Conservation (phyloP, 2,797 vertebrate genomes). For the Rhinella marina region DNA sequence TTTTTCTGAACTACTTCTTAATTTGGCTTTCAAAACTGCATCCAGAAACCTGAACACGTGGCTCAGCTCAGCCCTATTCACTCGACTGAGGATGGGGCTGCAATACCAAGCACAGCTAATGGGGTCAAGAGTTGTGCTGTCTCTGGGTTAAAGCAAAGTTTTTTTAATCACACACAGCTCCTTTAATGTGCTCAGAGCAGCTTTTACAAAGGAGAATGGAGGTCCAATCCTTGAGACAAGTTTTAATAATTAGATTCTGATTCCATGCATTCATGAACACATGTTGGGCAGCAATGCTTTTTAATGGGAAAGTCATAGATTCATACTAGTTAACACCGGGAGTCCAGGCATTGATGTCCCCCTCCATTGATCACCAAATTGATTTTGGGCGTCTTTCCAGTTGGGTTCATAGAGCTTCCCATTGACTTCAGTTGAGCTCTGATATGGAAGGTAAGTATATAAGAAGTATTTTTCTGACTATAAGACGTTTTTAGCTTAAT, state of each 20-base stretch:
- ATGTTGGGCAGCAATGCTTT: too few relatives aligned
- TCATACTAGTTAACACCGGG: neutral
- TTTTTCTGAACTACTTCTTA: too few relatives aligned
- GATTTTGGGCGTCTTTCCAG: neutral
- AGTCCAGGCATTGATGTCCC: neutral
- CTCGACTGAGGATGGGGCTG: too few relatives aligned
- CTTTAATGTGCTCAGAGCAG: too few relatives aligned
- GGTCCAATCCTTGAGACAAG: too few relatives aligned
- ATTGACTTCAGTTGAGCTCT: neutral
- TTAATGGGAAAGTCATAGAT: neutral
- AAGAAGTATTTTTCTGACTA: neutral
- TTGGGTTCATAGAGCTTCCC: neutral
- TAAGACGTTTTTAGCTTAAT: neutral
- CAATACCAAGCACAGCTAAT: too few relatives aligned
- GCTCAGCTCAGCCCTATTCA: too few relatives aligned
- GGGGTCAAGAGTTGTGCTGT: too few relatives aligned
- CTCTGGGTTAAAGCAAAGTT: too few relatives aligned
- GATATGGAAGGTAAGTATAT: neutral
- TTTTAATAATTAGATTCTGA: neutral
- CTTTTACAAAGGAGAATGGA: neutral
- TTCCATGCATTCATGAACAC: neutral
- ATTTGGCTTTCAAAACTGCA: too few relatives aligned
- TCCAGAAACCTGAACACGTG: too few relatives aligned
- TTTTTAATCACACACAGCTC: too few relatives aligned
- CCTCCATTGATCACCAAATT: neutral